A percentile compares a stretch with the other conserved stretches of the same genome.
phyloP scores from a whole-genome alignment of 1,140 invertebrate species.

The Lordiphosa clarofinis region DNA sequence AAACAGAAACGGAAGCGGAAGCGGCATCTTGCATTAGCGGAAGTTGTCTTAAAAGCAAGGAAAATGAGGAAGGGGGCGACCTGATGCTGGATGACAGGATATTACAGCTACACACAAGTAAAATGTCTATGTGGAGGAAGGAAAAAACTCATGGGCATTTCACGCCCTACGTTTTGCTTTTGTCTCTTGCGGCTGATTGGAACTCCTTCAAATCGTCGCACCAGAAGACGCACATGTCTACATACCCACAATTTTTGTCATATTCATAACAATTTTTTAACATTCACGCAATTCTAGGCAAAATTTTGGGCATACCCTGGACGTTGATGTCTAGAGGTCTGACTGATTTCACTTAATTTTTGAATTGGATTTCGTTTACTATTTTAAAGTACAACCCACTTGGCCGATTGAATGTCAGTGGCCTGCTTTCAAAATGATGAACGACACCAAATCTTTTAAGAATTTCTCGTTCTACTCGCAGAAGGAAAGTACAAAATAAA shows the following conservation, averaged over 20 bases:
- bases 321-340: no score
- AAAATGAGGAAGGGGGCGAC: not conserved
- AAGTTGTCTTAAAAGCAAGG: conserved; percentile 48
- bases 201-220: no score
- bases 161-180: conserved; percentile 12
- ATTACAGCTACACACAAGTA: conserved; percentile 16
- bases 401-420: no score
- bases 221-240: conserved; percentile 1
- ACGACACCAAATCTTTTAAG: no score
- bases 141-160: conserved; percentile 21
- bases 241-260: conserved; percentile 23
- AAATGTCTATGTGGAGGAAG: not conserved
- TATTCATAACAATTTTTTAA: conserved; percentile 65
- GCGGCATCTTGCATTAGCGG: conserved; percentile 59
- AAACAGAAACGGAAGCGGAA: conserved; percentile 42
- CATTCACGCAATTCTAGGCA: conserved; percentile 49
- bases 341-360: no score
- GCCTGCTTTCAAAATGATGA: no score
- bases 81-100: not conserved
- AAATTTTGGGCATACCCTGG: not conserved
- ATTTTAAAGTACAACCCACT: no score
- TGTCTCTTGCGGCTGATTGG: conserved; percentile 36
- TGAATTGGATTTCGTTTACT: no score
- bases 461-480: no score
- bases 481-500: no score